Evolutionary conservation across 2,797 vertebrate species (phyloP), one percentile per base, ranked within the genome.

Genomic region (Sebastes flavidus): DNA sequence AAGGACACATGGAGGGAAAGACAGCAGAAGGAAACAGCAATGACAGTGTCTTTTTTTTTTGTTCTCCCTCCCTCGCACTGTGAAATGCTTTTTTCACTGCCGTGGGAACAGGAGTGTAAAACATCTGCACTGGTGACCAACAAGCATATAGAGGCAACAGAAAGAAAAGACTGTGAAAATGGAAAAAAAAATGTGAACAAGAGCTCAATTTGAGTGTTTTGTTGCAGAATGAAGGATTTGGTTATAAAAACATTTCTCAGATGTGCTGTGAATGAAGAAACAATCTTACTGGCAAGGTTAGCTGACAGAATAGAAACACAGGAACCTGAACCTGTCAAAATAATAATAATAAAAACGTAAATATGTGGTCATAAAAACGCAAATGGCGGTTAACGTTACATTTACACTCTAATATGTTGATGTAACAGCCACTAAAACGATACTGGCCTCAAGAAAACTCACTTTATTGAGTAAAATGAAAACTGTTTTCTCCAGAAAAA

Each of bases 81-180:
- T 25, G 52, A 75, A 77, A 84, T 55, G 75, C 73, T 76, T 77
- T 65, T 67, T 78, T 87, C 70, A 36, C 67, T 72, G 80, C 29
- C 42, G 80, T 84, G 89, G 90, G 88, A 93, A 90, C 81, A 71
- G 22, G 16, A 49, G 80, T 72, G 74, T 25, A 67, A 81, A 91
- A 89, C 87, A 91, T 90, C 90, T 91, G 89, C 85, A 62, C 54
- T 63, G 71, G 34, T 72, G 52, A 76, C 85, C 83, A 72, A 66
- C 72, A 59, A 72, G 71, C 69, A 65, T 66, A 56, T 36, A 55
- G 0, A 74, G 49, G 55, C 59, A 54, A 8, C 14, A n/a, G 55
- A 52, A n/a, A 16, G 46, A 72, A 36, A 68, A 68, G 9, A 34
- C 13, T 38, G 54, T 8, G 6, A 63, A 61, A 38, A 65, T 3